Evolutionary conservation across 2,888 invertebrate species (phyloP), one percentile per base, ranked within the genome.

Genomic region (Zele albiditarsus): DNA sequence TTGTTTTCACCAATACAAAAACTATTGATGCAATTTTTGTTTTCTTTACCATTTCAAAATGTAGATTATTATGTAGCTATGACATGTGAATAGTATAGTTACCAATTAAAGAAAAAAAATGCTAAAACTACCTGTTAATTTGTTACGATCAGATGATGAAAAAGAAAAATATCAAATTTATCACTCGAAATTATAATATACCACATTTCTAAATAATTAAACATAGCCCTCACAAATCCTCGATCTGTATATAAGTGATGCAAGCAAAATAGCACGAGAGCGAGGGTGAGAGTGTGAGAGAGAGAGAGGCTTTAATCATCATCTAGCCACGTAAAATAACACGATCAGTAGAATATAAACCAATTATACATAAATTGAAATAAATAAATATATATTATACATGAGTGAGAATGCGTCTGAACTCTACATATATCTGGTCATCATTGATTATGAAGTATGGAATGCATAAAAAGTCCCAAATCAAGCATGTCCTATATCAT

Each of bases 221-320:
- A 31, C 27, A 63, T 20, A 63, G 38, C 23, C 33, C 6, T 33
- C 63, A 38, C 38, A 33, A 71, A 49, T 62, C 71, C 77, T 79
- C 33, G 80, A 76, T 79, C 76, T 85, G 83, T 83, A 84, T 77
- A 83, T 85, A 84, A 70, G 27, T 69, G 49, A 79, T 73, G 49
- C 16, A 66, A 71, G 68, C 38, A 69, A 72, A 68, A 42, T 78
- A 77, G 68, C 67, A 77, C 67, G 27, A 31, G 27, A 28, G 10
- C 20, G 23, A 53, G 46, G 4, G 46, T 4, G n/a, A 2, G 23
- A 53, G 46, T 3, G 46, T 4, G n/a, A 2, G 46, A 46, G n/a
- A 46, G 10, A n/a, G n/a, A 12, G 46, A 46, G 71, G 65, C 72
- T 76, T 71, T 53, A 20, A 53, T 33, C 67, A 76, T 76, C 62